phyloP scores from a whole-genome alignment of 2,888 invertebrate genomes.

The Chrysolina haemoptera region DNA sequence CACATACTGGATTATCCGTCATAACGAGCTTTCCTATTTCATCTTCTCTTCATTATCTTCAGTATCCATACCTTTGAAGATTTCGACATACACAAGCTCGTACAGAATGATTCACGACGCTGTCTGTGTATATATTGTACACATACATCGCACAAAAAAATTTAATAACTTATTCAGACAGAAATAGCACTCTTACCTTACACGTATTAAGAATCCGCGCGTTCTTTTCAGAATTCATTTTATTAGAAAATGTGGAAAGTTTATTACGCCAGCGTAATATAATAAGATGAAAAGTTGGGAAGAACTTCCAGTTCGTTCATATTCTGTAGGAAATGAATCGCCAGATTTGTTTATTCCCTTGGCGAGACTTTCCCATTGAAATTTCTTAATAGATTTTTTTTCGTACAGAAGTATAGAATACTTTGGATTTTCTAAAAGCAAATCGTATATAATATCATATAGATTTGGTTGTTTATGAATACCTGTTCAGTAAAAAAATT shows the following conservation, averaged over 20 bases:
- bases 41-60: not conserved
- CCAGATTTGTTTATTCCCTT: constrained; percentile 31
- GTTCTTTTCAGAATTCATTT: constrained; percentile 37
- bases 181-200: not conserved
- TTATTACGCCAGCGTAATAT: constrained; percentile 46
- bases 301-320: constrained; percentile 35
- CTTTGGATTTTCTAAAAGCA: not conserved
- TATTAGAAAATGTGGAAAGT: constrained; percentile 42
- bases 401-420: not conserved
- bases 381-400: not conserved
- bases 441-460: not conserved
- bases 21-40: not conserved
- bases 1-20: not conserved
- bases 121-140: not conserved
- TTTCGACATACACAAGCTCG: not conserved
- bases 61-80: constrained; percentile 2
- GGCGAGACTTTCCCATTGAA: not conserved
- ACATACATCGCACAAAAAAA: constrained; percentile 3
- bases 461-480: no score
- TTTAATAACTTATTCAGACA: constrained; percentile 18
- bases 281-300: constrained; percentile 40
- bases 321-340: constrained; percentile 15
- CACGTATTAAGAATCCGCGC: constrained; percentile 24
- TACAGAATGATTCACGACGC: not conserved
- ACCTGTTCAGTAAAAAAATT: no score